Evolutionary conservation across 2,888 invertebrate species (phyloP).

Genomic region (Sturmia bella): DNA sequence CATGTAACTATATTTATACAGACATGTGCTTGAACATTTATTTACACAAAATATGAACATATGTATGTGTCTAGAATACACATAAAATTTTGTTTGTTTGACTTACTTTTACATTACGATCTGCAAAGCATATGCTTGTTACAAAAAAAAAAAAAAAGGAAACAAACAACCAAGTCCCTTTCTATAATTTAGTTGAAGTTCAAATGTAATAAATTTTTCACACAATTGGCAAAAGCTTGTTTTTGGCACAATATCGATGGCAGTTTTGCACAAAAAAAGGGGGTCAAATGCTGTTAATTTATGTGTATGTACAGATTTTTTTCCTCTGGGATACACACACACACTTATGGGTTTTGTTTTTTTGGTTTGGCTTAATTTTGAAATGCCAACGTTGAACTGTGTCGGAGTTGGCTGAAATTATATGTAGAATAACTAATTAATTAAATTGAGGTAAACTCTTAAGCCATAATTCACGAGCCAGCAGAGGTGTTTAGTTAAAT

Average conservation of each 20-base stretch:
- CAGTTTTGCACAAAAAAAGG: slow-evolving; percentile 1
- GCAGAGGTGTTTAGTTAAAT: no score
- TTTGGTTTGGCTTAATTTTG: no score
- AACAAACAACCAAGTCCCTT: neutral
- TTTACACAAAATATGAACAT: no score
- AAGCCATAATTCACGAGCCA: no score
- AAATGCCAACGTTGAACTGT: no score
- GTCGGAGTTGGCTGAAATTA: no score
- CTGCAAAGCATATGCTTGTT: neutral
- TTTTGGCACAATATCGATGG: slow-evolving; percentile 5
- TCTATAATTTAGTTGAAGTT: slow-evolving; percentile 6
- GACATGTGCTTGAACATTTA: no score
- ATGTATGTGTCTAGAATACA: no score
- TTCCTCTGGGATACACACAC: neutral
- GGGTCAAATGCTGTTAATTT: slow-evolving; percentile 12
- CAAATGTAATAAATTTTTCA: slow-evolving; percentile 27
- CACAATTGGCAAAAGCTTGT: slow-evolving; percentile 9
- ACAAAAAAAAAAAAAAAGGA: neutral
- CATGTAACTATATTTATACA: no score
- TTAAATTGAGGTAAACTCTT: no score
- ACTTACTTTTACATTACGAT: neutral
- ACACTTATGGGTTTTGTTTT: no score
- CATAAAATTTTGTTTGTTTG: neutral
- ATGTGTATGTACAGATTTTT: slow-evolving; percentile 4
- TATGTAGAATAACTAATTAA: no score